Evolutionary conservation across 1,140 invertebrate genomes (phyloP), one percentile per base, ranked within the genome.

Genomic region (Pissodes strobi): DNA sequence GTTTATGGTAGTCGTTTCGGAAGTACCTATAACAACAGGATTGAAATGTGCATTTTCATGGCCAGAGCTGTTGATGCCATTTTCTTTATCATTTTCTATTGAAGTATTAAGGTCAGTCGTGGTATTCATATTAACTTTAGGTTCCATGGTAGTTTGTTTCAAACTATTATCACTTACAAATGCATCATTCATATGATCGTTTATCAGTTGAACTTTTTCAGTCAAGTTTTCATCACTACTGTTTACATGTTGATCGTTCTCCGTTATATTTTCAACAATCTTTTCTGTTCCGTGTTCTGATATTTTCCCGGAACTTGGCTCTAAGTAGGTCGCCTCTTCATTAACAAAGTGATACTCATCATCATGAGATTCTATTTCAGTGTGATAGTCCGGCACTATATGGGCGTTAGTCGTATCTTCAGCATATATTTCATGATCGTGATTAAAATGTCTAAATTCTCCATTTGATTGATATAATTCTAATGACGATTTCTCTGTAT

Each of bases 401-500:
- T 41, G 43, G 2, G 41, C 46, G 60, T 74, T 69, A 17, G 74
- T 68, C 39, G 63, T 72, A 45, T 68, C 60, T 68, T 69, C 66
- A 15, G 74, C 60, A 65, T 77, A 59, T 19, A 74, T 56, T 55
- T 72, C 64, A 22, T 75, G 68, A 64, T 76, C 68, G n/a, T 70
- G 39, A 53, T 72, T 72, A 41, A 69, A 46, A 57, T 51, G 41
- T 25, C 60, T 46, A 10, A 15, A 38, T 41, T 60, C 45, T 37
- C 34, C 39, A 18, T 9, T 34, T 2, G 39, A 39, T n/a, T n/a
- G n/a, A 27, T 27, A 27, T 27, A 27, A 27, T 27, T 27, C 9
- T 27, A 27, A 27, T n/a, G n/a, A n/a, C n/a, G n/a, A n/a, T n/a
- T n/a, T n/a, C n/a, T n/a, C n/a, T n/a, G n/a, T n/a, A n/a, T n/a